Evolutionary conservation across 2,113 vertebrate species (phyloP).

Genomic region (Pleuronectes platessa): DNA sequence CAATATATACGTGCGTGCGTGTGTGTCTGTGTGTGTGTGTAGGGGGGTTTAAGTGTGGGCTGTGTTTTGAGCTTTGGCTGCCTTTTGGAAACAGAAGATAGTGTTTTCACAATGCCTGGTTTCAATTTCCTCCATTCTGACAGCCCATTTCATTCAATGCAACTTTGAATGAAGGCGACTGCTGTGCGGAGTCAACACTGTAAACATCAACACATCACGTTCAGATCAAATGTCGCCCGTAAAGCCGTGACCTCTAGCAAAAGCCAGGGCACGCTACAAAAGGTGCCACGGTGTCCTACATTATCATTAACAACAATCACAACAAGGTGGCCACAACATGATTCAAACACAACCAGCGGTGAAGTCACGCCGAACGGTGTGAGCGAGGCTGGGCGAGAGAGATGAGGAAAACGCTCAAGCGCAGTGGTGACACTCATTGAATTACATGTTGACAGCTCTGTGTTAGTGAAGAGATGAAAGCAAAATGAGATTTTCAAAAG

Average conservation of each 20-base stretch:
- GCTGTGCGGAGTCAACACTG: constrained; percentile 24
- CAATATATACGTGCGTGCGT: background rate
- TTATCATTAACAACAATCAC: constrained; percentile 36
- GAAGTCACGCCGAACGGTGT: constrained; percentile 11
- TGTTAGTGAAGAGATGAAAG: constrained; percentile 68
- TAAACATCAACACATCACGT: constrained; percentile 54
- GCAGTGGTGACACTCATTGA: constrained; percentile 67
- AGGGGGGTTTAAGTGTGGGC: background rate
- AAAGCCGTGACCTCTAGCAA: background rate
- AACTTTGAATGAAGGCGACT: constrained; percentile 47
- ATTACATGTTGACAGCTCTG: constrained; percentile 73
- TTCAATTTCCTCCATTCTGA: constrained; percentile 73
- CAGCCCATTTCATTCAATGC: constrained; percentile 56
- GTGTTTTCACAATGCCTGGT: constrained; percentile 46
- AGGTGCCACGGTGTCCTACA: background rate
- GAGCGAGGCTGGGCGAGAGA: constrained; percentile 19
- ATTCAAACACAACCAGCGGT: constrained; percentile 44
- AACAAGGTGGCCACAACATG: constrained; percentile 14
- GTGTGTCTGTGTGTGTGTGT: constrained; percentile 15
- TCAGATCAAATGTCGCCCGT: constrained; percentile 34
- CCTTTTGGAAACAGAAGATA: constrained; percentile 48
- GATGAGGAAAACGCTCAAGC: constrained; percentile 48
- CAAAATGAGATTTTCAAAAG: constrained; percentile 77
- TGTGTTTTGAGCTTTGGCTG: constrained; percentile 30
- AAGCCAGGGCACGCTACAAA: background rate